Base-by-base conservation (phyloP, 2,888 invertebrate species). In the Clitarchus hookeri region DNA sequence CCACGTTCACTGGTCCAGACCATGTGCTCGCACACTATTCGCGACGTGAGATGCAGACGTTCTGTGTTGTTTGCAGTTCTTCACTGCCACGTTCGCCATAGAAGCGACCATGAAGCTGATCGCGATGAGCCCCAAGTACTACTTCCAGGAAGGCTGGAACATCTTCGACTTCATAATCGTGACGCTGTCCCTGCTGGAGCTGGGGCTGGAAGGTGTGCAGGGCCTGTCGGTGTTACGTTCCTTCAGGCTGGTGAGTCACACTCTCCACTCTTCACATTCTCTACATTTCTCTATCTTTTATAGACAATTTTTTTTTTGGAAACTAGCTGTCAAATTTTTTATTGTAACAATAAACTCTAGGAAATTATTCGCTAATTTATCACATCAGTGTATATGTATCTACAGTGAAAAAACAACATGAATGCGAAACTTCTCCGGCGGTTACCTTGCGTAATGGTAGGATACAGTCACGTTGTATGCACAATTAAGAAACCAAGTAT, bases 111-210 rank as follows among this genome's bases (percentile, higher is more conserved):
- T 98, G 92, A 99, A 99, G 92, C 93, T 99, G 90, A 95, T 98
- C 91, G 99, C 99, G 85, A 97, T 99, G 96, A 98, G 98, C 92
- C 98, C 99, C 87, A 97, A 98, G 91, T 97, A 94, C 93, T 99
- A 99, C 93, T 98, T 99, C 93, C 97, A 98, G 94, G 98, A 98
- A 92, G 98, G 98, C 89, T 99, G 99, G 99, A 99, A 99, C 92
- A 97, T 98, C 91, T 99, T 99, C 92, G 99, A 99, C 94, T 98
- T 98, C 92, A 97, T 98, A 91, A 99, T 99, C 92, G 99, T 99
- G 91, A 96, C 97, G 89, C 94, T 99, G 90, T 99, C 99, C 90
- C 93, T 99, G 89, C 93, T 99, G 91, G 99, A 99, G 93, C 94
- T 99, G 91, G 96, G 97, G 90, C 93, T 99, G 90, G 97, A 97